Percentiles rank a stretch among this genome's conserved stretches.
These are phyloP conservation scores for Nothocercus nigrocapillus DNA, from an alignment of 2,113 vertebrate species.

Conservation along the genomic window DNA sequence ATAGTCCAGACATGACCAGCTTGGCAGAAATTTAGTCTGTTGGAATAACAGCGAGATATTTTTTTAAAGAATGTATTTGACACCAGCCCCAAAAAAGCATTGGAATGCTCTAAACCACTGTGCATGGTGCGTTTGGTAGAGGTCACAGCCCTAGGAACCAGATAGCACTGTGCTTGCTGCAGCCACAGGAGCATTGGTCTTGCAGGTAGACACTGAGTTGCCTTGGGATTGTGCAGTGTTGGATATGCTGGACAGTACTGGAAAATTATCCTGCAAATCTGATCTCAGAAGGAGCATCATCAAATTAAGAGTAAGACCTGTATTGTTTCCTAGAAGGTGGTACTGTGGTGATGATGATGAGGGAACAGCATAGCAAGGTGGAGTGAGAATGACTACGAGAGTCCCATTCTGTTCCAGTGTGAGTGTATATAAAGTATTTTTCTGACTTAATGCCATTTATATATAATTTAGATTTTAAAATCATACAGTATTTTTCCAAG, in stretches of 20 bases:
- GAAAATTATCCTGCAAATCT: neutral
- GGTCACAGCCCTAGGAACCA: neutral
- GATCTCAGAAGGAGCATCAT: fast-evolving
- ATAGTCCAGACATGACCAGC: neutral
- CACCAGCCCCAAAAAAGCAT: neutral
- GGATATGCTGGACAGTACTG: neutral
- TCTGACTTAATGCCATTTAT: neutral
- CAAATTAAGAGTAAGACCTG: neutral
- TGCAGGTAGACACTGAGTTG: neutral
- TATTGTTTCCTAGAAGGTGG: neutral
- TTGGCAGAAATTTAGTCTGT: neutral
- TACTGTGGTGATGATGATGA: neutral
- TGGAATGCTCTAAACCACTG: neutral
- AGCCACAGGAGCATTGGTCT: neutral
- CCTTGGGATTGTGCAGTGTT: neutral
- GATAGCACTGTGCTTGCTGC: neutral
- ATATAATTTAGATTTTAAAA: neutral
- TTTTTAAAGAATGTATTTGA: neutral
- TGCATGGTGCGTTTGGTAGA: neutral
- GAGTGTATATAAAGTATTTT: neutral
- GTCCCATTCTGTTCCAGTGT: neutral
- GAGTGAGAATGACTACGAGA: neutral
- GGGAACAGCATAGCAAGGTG: neutral
- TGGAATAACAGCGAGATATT: neutral
- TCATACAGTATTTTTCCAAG: neutral